A percentile compares a stretch with the other conserved stretches of the same genome.
Conservation (phyloP, 2,888 invertebrate species). For the Epinotia nisella region DNA sequence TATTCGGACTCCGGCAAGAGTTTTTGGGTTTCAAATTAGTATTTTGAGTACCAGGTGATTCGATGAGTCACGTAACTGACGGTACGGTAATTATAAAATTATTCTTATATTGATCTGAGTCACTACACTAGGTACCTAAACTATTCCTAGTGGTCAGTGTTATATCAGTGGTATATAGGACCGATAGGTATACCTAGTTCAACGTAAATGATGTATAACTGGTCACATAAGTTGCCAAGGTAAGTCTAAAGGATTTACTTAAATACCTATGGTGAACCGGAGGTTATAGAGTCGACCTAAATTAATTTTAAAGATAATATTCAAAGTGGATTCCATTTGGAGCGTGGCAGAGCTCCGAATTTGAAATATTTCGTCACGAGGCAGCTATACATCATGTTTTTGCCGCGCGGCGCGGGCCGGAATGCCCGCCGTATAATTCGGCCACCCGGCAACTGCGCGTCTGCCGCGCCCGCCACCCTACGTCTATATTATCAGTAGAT, state of each 20-base stretch:
- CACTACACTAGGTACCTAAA: neutral
- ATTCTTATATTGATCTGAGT: neutral
- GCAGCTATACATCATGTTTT: constrained; percentile 83
- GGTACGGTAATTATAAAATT: neutral
- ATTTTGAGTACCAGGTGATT: neutral
- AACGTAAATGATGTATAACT: neutral
- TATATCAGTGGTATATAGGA: no score
- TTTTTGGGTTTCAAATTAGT: neutral
- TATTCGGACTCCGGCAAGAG: neutral
- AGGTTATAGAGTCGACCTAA: constrained; percentile 67
- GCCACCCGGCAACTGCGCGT: constrained; percentile 76
- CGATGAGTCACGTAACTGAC: constrained; percentile 1
- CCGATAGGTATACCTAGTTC: no score
- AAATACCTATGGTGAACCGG: constrained; percentile 34
- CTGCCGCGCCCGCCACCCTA: constrained; percentile 79
- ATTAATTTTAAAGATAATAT: constrained; percentile 72
- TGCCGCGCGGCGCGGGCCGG: constrained; percentile 68
- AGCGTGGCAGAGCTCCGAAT: constrained; percentile 78
- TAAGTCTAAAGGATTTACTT: constrained; percentile 2
- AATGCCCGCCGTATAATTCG: constrained; percentile 83
- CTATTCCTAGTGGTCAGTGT: neutral
- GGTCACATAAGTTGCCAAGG: neutral
- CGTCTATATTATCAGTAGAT: constrained; percentile 85
- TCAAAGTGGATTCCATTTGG: constrained; percentile 75
- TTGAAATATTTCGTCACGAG: constrained; percentile 82